These are phyloP conservation scores for Hippoglossus stenolepis DNA, from an alignment of 2,113 vertebrate genomes.

Conservation along the genomic window DNA sequence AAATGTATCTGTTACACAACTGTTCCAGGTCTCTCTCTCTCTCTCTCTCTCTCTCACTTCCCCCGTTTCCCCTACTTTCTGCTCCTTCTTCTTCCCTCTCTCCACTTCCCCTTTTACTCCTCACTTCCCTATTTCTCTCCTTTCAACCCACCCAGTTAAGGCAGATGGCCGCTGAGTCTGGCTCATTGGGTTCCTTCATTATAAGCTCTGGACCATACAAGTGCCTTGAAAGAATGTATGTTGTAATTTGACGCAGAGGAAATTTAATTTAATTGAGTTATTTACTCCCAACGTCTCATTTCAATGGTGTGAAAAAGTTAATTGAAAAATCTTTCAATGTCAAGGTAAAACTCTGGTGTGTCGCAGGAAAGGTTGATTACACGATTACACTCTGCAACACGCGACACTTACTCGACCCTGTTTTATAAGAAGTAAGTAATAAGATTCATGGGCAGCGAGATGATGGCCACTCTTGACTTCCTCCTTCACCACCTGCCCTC, in stretches of 20 bases:
- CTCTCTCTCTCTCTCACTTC: background rate
- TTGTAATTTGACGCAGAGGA: background rate
- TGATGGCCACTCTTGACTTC: background rate
- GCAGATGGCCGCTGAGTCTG: no score
- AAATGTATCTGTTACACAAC: no score
- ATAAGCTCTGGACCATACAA: background rate
- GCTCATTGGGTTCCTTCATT: background rate
- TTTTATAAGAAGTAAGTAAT: constrained; percentile 36
- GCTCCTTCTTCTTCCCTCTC: background rate
- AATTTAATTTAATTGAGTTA: background rate
- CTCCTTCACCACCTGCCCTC: background rate
- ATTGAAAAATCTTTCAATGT: constrained; percentile 2
- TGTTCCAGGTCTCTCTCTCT: background rate
- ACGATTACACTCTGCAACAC: constrained; percentile 8
- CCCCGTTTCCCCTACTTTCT: background rate
- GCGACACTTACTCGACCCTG: constrained; percentile 16
- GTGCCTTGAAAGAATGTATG: background rate
- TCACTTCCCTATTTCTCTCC: no score
- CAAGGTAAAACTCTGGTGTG: background rate
- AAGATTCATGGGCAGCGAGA: constrained; percentile 12
- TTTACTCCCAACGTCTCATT: background rate
- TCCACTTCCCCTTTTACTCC: no score
- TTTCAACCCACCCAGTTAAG: no score
- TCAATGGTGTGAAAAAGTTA: background rate
- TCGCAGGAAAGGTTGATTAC: constrained; percentile 3